Evolutionary conservation across 2,888 invertebrate genomes (phyloP).

Genomic region (Nemoura dubitans): DNA sequence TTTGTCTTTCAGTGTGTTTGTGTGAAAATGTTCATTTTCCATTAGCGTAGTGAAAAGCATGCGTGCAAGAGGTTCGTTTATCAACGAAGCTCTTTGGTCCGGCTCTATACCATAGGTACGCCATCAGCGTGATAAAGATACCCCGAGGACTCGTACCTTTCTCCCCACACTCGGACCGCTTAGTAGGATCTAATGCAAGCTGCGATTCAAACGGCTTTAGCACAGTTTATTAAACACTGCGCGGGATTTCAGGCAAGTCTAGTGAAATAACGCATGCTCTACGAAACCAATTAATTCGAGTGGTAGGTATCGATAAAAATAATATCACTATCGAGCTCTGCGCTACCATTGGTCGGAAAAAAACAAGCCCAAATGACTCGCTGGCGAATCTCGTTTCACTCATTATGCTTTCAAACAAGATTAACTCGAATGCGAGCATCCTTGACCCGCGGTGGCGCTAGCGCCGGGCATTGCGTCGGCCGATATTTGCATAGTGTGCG

Average conservation of each 20-base stretch:
- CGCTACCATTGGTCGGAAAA: not conserved
- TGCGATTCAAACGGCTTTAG: not conserved
- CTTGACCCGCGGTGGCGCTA: not conserved
- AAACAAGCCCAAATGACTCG: not conserved
- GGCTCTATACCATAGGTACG: not conserved
- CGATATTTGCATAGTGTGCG: not conserved
- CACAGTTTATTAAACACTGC: not conserved
- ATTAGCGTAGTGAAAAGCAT: not conserved
- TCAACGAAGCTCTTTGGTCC: not conserved
- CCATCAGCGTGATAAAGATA: not conserved
- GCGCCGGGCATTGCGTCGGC: not conserved
- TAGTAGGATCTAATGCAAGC: not conserved
- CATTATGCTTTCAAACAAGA: not conserved
- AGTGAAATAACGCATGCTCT: not conserved
- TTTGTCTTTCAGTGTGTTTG: not conserved
- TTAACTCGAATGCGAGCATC: not conserved
- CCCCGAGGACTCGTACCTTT: not conserved
- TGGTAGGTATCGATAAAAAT: not conserved
- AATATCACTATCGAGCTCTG: not conserved
- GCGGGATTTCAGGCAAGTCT: not conserved
- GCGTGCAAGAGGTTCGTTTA: not conserved
- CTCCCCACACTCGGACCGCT: not conserved
- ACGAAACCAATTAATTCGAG: not conserved
- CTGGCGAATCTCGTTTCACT: not conserved
- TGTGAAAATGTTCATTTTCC: not conserved